Conservation (phyloP, 2,888 invertebrate genomes). For the Mythimna vitellina region DNA sequence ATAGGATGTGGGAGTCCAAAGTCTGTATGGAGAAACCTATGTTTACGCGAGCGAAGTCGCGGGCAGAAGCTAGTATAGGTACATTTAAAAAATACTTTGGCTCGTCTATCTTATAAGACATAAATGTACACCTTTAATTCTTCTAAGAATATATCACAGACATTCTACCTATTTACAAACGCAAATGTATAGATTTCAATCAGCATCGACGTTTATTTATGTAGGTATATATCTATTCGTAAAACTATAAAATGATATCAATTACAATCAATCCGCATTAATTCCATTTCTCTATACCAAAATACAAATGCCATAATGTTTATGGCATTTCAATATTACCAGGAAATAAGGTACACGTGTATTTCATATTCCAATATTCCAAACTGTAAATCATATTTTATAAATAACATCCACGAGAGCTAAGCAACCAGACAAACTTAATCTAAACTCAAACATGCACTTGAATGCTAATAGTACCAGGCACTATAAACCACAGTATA, state of each 20-base stretch:
- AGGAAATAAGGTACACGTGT: neutral
- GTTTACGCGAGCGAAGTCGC: too few relatives aligned
- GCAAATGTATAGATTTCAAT: neutral
- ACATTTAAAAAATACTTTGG: too few relatives aligned
- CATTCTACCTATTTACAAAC: neutral
- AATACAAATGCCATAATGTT: neutral
- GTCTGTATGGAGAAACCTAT: too few relatives aligned
- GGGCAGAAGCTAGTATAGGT: too few relatives aligned
- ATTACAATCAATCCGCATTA: neutral
- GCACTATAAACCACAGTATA: constrained; percentile 34
- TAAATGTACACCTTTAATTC: neutral
- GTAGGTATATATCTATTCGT: neutral
- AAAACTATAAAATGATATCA: neutral
- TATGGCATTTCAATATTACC: neutral
- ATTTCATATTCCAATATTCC: neutral
- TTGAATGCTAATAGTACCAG: constrained; percentile 8
- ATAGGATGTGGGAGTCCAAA: too few relatives aligned
- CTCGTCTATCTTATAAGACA: too few relatives aligned
- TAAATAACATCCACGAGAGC: constrained; percentile 1
- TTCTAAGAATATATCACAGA: neutral
- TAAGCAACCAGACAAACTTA: constrained; percentile 15
- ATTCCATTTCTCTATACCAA: neutral
- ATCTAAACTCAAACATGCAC: constrained; percentile 40
- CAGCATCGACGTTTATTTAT: neutral
- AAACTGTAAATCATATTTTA: constrained; percentile 34